A percentile compares a stretch with the other conserved stretches of the same genome.
Evolutionary conservation across 2,113 vertebrate species (phyloP).

Genomic region (Cynopterus brachyotis): DNA sequence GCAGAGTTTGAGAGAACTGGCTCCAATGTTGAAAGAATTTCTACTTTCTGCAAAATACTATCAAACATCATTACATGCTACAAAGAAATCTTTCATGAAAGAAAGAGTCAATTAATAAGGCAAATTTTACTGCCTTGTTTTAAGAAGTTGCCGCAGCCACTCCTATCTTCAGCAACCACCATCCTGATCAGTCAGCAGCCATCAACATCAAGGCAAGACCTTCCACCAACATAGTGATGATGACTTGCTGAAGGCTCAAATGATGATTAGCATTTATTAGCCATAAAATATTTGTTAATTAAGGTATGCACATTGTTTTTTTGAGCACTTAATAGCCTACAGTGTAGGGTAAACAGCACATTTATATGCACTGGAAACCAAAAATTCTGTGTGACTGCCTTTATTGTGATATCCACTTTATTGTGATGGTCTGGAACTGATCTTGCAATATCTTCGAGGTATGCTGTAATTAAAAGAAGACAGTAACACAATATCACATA

Average conservation of each 20-base stretch:
- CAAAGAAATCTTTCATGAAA: not conserved
- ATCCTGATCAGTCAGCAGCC: not conserved
- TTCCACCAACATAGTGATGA: too few relatives aligned
- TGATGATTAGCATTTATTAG: not conserved
- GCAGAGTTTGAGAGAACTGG: not conserved
- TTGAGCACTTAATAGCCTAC: not conserved
- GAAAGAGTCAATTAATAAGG: not conserved
- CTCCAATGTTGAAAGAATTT: not conserved
- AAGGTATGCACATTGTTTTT: not conserved
- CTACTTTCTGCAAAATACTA: not conserved
- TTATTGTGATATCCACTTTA: not conserved
- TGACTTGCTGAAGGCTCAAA: not conserved
- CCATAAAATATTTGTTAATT: not conserved
- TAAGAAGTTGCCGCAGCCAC: not conserved
- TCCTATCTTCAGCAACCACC: not conserved
- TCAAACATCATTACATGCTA: not conserved
- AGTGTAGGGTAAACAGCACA: not conserved
- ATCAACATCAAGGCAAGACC: not conserved
- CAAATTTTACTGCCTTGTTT: not conserved
- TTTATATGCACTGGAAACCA: not conserved
- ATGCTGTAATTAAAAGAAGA: not conserved
- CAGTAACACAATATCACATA: not conserved
- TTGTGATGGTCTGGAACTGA: not conserved
- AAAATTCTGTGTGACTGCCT: not conserved
- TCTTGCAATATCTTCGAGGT: too few relatives aligned